Percentiles rank a stretch among this genome's conserved stretches.
These are phyloP conservation scores for Trissolcus brochymenae DNA, from an alignment of 2,888 invertebrate species.

Conservation along the genomic window DNA sequence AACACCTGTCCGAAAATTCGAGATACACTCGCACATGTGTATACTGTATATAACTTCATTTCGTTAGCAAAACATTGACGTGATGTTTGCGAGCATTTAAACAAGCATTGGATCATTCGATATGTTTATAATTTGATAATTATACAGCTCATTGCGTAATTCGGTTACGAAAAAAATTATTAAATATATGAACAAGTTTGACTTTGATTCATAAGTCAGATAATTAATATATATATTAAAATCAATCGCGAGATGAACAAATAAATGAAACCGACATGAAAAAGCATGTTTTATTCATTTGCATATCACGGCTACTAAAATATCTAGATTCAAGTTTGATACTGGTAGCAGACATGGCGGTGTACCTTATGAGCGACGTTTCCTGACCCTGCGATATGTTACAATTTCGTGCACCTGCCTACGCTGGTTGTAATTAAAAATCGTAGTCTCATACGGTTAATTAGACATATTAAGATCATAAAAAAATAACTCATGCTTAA, in stretches of 20 bases:
- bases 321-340: constrained; percentile 45
- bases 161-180: too few species aligned
- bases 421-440: constrained; percentile 68
- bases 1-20: neutral
- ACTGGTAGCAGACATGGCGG: constrained; percentile 41
- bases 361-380: constrained; percentile 70
- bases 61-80: too few species aligned
- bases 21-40: neutral
- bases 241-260: constrained; percentile 22
- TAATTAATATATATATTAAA: too few species aligned
- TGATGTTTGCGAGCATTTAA: too few species aligned
- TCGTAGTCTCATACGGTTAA: constrained; percentile 65
- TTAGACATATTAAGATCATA: constrained; percentile 58
- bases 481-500: constrained; percentile 20
- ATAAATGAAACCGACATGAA: constrained; percentile 23
- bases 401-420: constrained; percentile 69
- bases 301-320: constrained; percentile 32
- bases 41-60: neutral
- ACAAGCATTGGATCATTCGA: too few species aligned
- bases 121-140: constrained; percentile 8
- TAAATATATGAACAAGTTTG: too few species aligned
- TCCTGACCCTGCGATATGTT: constrained; percentile 68
- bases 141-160: too few species aligned
- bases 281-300: constrained; percentile 43
- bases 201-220: too few species aligned